Percentiles rank a stretch among this genome's conserved stretches.
Evolutionary conservation across 2,888 invertebrate species (phyloP).

Genomic region (Agrypnus murinus): DNA sequence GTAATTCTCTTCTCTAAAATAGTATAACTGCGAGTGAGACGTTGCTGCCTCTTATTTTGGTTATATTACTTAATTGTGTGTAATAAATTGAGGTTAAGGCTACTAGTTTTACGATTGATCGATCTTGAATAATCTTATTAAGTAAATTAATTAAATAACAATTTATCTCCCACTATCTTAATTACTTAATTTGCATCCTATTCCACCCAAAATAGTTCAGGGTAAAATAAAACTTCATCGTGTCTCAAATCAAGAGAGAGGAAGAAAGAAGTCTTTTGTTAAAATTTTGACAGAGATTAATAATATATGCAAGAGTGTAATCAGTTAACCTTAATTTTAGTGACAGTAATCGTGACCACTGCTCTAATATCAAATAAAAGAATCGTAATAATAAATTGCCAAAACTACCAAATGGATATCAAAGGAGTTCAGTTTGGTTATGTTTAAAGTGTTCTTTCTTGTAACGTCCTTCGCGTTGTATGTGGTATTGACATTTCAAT

Average conservation of each 20-base stretch:
- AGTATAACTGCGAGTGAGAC: too few relatives aligned
- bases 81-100: constrained; percentile 44
- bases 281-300: constrained; percentile 26
- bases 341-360: constrained; percentile 28
- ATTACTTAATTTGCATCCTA: not conserved
- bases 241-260: constrained; percentile 4
- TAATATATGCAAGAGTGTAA: constrained; percentile 29
- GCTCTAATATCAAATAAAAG: constrained; percentile 20
- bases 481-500: constrained; percentile 17
- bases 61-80: constrained; percentile 20
- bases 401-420: constrained; percentile 7
- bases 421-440: constrained; percentile 1
- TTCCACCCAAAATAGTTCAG: constrained; percentile 22
- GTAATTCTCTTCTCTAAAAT: constrained; percentile 34
- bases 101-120: not conserved
- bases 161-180: too few relatives aligned
- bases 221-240: constrained; percentile 24
- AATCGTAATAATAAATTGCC: constrained; percentile 33
- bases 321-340: constrained; percentile 33
- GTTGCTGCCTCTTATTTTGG: constrained; percentile 17
- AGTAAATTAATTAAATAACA: too few relatives aligned
- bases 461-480: constrained; percentile 23
- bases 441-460: constrained; percentile 19
- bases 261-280: constrained; percentile 1
- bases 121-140: constrained; percentile 3